Base-by-base conservation (phyloP, 2,888 invertebrate species). In the Selenia dentaria region DNA sequence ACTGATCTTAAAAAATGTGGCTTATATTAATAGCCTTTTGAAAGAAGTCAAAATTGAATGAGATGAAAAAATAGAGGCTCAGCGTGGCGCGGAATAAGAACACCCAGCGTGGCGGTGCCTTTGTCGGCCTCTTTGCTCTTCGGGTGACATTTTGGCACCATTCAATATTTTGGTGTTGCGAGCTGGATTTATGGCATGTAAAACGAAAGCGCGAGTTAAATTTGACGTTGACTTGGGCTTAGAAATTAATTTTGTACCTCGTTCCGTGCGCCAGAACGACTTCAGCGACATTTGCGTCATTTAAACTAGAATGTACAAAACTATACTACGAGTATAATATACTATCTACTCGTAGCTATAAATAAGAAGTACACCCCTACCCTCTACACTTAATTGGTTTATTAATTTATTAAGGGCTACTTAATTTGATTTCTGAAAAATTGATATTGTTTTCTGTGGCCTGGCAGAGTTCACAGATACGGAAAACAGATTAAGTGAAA, bases 11-110 rank as follows among this genome's bases (percentile, higher is more conserved):
- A 87, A 88, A 88, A 89, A 89, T 86, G 81, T 79, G 83, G 83
- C 88, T 88, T 85, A 84, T 86, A 89, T 90, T 90, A 89, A 89
- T 89, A 88, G 84, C 87, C 83, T 86, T 87, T 89, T 87, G 88
- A 87, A 83, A 89, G 87, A 87, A 90, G 89, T 89, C 89, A 88
- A 88, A 89, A 90, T 89, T 89, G 89, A 89, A 90, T 86, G 88
- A 87, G 81, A 83, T 78, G 84, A 90, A 90, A 89, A 90, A 89
- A 87, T 85, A 60, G 78, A 79, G 89, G 86, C 83, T 86, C 86
- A 77, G 76, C 70, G 75, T 80, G 78, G 77, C 66, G 64, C 66
- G 70, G 79, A 71, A 76, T 78, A 80, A 80, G 87, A 89, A 87
- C 90, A 89, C 90, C 90, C 90, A 90, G 78, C 48, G 83, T 52